Conservation (phyloP, 2,797 vertebrate genomes). For the Helicolenus hilgendorfi region DNA sequence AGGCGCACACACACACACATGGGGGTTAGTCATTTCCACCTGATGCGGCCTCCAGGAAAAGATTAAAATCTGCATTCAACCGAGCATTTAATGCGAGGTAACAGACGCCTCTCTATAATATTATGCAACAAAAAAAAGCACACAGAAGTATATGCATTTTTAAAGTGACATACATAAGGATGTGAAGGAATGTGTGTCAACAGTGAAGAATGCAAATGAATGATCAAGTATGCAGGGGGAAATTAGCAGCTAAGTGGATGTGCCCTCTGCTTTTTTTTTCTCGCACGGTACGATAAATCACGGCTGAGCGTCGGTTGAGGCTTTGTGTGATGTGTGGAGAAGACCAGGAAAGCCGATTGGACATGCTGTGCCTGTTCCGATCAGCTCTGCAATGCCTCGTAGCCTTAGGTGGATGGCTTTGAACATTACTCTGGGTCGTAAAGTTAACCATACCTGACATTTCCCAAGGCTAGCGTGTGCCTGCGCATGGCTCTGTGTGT, state of each 20-base stretch:
- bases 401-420: constrained; percentile 67
- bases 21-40: constrained; percentile 2
- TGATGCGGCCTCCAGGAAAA: background rate
- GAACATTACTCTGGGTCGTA: constrained; percentile 76
- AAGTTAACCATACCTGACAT: constrained; percentile 83
- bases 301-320: constrained; percentile 22
- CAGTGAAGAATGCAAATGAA: constrained; percentile 6
- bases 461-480: constrained; percentile 57
- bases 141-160: no score
- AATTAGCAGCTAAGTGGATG: constrained; percentile 1
- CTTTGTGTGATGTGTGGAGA: constrained; percentile 39
- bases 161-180: background rate
- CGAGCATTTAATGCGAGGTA: background rate
- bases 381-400: constrained; percentile 63
- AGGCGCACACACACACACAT: background rate
- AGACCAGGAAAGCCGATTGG: constrained; percentile 66
- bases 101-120: background rate
- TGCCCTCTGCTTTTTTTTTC: background rate
- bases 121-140: background rate
- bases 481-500: constrained; percentile 9
- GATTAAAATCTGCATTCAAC: constrained; percentile 5
- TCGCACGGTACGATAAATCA: constrained; percentile 24
- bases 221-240: background rate
- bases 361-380: constrained; percentile 72
- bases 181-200: background rate